Base-by-base conservation (phyloP, 1,140 invertebrate genomes). In the Sarcophaga bullata region DNA sequence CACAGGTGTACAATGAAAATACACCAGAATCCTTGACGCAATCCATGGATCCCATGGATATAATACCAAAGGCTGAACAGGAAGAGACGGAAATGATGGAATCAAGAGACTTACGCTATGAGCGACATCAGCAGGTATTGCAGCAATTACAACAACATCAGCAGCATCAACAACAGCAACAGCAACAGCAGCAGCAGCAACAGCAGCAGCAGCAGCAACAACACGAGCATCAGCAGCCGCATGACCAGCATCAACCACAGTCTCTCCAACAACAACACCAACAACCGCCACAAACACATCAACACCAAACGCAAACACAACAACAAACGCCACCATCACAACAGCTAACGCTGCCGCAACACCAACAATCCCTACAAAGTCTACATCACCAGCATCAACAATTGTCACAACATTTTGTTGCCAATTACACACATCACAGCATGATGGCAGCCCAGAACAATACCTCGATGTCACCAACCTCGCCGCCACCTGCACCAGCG, bases 41-140 rank as follows among this genome's bases (percentile, higher is more conserved):
- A 80, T 86, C 86, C 15, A 89, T 89, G 37, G 87, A 86, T 83
- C 86, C 87, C n/a, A 89, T 87, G 85, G 87, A 87, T 76, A 86
- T 87, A 17, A 87, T 87, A 86, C 86, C 88, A 10, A 89, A 89
- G 82, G 78, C 86, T n/a, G 87, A 89, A 5, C 87, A 87, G 58
- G 85, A 85, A 9, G 86, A 87, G 15, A 86, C 83, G 13, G 87
- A 89, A 54, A 78, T 81, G 8, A 52, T 78, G 75, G 81, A 73
- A 15, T 25, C 81, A 6, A 72, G 72, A 62, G 49, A 81, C 10
- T 73, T 73, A 17, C 37, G 81, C 15, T 73, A 72, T n/a, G 83
- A 83, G 49, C 62, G 72, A 11, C n/a, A 73, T 11, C 62, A 75
- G 48, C 37, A 73, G 13, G 6, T 58, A 11, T 75, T 80, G 37